Evolutionary conservation across 2,113 vertebrate species (phyloP).

Genomic region (Panthera leo): DNA sequence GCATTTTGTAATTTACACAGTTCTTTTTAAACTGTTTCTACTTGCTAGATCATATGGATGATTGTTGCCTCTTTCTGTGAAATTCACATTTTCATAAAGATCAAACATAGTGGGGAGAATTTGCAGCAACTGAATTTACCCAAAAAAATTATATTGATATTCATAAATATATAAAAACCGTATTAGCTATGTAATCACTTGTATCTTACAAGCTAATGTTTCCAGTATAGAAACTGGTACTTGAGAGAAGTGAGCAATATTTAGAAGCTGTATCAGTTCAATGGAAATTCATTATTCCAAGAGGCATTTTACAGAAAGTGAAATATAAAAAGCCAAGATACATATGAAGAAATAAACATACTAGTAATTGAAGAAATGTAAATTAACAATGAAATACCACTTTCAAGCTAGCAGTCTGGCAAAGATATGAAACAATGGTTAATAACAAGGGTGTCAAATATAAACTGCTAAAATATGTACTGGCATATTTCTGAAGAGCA

Average conservation of each 20-base stretch:
- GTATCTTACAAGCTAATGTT: background rate
- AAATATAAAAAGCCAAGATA: background rate
- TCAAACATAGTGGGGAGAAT: background rate
- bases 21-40: background rate
- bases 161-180: background rate
- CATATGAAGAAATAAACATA: background rate
- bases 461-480: background rate
- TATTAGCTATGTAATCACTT: background rate
- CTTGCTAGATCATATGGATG: background rate
- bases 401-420: background rate
- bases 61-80: background rate
- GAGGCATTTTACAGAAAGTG: background rate
- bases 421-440: background rate
- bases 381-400: background rate
- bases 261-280: background rate
- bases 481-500: background rate
- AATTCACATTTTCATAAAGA: slow-evolving; percentile 2
- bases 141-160: background rate
- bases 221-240: background rate
- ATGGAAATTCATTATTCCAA: background rate
- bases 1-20: background rate
- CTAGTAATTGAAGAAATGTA: background rate
- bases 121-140: background rate
- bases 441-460: background rate
- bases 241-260: background rate